Evolutionary conservation across 1,140 invertebrate genomes (phyloP).

Genomic region (Lysiphlebus fabarum): DNA sequence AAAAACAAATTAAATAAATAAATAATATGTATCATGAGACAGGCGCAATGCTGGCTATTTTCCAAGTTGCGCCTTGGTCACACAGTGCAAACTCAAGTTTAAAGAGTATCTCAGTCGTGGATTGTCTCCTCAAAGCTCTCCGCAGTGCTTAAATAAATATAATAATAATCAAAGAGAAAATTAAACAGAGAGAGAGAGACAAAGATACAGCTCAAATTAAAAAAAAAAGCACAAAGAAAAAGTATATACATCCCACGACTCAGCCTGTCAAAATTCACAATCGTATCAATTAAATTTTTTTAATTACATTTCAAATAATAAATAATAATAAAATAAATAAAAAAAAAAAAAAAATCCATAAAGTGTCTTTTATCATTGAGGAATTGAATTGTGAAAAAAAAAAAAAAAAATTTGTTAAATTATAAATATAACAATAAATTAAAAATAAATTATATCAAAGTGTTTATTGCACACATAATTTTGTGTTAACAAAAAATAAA

Average conservation of each 20-base stretch:
- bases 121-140: conserved; percentile 10
- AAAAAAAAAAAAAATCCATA: too few species aligned
- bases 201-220: conserved; percentile 3
- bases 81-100: conserved; percentile 31
- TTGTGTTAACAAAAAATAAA: too few species aligned
- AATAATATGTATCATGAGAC: conserved; percentile 13
- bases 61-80: conserved; percentile 47
- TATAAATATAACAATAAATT: too few species aligned
- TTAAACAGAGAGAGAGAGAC: conserved; percentile 3
- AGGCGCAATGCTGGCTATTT: conserved; percentile 49
- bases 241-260: conserved; percentile 13
- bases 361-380: too few species aligned
- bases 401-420: too few species aligned
- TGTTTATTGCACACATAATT: too few species aligned
- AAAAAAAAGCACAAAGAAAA: conserved; percentile 12
- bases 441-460: too few species aligned
- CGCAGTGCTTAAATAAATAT: not conserved
- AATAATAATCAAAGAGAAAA: not conserved
- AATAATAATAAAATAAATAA: too few species aligned
- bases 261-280: conserved; percentile 16
- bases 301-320: not conserved
- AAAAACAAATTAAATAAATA: too few species aligned
- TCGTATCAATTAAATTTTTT: conserved; percentile 2
- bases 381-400: too few species aligned
- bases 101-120: conserved; percentile 26